These are phyloP conservation scores for Cygnus atratus DNA, from an alignment of 2,113 vertebrate genomes.

Conservation along the genomic window DNA sequence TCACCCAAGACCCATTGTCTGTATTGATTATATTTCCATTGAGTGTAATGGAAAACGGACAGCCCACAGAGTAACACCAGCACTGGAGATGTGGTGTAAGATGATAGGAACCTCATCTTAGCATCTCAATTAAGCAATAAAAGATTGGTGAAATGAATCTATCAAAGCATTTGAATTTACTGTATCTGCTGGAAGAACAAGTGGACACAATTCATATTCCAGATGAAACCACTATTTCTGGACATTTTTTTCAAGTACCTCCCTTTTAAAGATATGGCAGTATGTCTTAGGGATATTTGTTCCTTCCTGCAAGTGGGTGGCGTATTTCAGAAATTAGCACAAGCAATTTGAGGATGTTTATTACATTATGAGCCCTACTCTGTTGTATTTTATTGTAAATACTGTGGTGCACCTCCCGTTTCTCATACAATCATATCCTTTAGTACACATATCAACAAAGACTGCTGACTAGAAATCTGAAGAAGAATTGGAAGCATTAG, in stretches of 20 bases:
- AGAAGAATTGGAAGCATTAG: not conserved
- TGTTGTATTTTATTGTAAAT: not conserved
- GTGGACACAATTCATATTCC: not conserved
- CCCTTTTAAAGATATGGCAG: not conserved
- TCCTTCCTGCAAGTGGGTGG: not conserved
- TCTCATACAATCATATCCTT: not conserved
- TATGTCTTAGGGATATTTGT: not conserved
- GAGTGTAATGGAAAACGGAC: not conserved
- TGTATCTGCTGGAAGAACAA: not conserved
- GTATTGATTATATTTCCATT: rapidly evolving
- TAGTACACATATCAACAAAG: not conserved
- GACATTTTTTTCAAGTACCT: not conserved
- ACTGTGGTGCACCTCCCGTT: not conserved
- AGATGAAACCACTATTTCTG: not conserved
- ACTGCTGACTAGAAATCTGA: not conserved
- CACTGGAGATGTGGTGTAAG: not conserved
- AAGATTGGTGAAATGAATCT: not conserved
- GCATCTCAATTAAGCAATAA: not conserved
- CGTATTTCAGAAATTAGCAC: not conserved
- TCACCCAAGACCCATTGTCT: not conserved
- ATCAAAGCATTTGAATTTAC: not conserved
- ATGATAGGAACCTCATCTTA: not conserved
- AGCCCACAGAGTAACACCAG: not conserved
- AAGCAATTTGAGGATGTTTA: not conserved
- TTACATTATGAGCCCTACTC: not conserved